These are phyloP conservation scores for Phoxinus dragarum DNA, from an alignment of 2,797 vertebrate species.

Conservation along the genomic window DNA sequence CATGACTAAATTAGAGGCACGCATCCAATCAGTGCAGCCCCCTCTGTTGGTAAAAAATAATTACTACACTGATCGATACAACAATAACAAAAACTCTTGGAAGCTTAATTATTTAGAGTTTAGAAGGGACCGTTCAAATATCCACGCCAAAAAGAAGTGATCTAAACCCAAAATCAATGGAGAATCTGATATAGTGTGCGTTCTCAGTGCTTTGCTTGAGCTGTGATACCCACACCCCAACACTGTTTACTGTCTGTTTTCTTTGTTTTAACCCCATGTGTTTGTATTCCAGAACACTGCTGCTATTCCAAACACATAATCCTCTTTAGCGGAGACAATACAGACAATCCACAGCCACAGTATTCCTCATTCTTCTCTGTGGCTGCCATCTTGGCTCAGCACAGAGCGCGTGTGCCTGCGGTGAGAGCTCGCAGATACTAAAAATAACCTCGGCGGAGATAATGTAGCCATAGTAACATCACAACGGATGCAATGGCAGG, in stretches of 20 bases:
- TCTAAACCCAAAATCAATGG: background rate
- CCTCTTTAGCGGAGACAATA: conserved; percentile 39
- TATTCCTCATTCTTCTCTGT: conserved; percentile 38
- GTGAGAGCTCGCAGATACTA: conserved; percentile 72
- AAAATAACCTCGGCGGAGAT: conserved; percentile 78
- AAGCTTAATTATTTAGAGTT: background rate
- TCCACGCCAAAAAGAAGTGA: background rate
- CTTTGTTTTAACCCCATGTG: conserved; percentile 22
- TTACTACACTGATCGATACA: background rate
- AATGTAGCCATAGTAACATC: conserved; percentile 81
- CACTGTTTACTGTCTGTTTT: conserved; percentile 9
- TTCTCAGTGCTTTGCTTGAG: background rate
- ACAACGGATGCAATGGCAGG: conserved; percentile 77
- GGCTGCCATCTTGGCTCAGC: conserved; percentile 51
- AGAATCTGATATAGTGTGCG: background rate
- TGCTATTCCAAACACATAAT: conserved; percentile 17
- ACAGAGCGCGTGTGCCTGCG: conserved; percentile 54
- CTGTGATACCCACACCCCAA: background rate
- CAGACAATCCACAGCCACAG: conserved; percentile 22
- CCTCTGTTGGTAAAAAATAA: too few species aligned
- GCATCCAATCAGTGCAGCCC: too few species aligned
- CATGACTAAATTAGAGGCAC: too few species aligned
- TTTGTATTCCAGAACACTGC: conserved; percentile 3
- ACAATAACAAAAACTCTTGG: too few species aligned
- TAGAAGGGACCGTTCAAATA: background rate